A percentile compares a stretch with the other conserved stretches of the same genome.
phyloP scores from a whole-genome alignment of 2,888 invertebrate genomes.

The Caenorhabditis sp. region DNA sequence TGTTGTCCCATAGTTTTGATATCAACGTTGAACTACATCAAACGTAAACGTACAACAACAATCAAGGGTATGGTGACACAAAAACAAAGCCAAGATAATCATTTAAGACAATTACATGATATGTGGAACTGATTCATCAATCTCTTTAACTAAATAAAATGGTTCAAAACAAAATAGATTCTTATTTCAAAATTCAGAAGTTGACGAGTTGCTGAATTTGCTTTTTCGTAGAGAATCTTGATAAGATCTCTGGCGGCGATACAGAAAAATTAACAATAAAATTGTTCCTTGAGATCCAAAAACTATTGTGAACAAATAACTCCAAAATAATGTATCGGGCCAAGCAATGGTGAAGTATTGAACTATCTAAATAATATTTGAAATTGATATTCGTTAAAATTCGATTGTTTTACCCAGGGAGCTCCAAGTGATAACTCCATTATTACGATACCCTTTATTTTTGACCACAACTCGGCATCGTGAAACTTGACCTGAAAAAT shows the following conservation, averaged over 20 bases:
- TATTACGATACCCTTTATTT: conserved; percentile 43
- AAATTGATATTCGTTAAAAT: too few relatives aligned
- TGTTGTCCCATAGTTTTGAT: neutral
- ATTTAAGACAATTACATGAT: too few relatives aligned
- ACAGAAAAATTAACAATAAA: conserved; percentile 38
- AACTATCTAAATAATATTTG: conserved; percentile 35
- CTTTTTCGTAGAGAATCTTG: too few relatives aligned
- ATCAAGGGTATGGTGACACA: neutral
- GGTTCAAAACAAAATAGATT: too few relatives aligned
- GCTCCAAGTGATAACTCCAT: conserved; percentile 58
- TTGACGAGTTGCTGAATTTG: too few relatives aligned
- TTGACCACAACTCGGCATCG: conserved; percentile 37
- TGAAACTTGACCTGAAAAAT: conserved; percentile 10
- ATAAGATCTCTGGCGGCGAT: conserved; percentile 16
- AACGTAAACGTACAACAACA: neutral
- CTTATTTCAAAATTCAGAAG: too few relatives aligned
- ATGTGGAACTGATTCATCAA: too few relatives aligned
- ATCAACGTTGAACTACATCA: neutral
- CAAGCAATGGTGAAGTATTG: conserved; percentile 52
- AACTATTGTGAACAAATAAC: conserved; percentile 54
- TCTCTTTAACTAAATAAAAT: too few relatives aligned
- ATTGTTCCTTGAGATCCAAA: conserved; percentile 46
- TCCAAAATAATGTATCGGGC: conserved; percentile 33
- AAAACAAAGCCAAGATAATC: neutral
- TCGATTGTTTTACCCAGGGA: conserved; percentile 49